A percentile compares a stretch with the other conserved stretches of the same genome.
Evolutionary conservation across 2,797 vertebrate genomes (phyloP).

Genomic region (Toxotes lorentzi): DNA sequence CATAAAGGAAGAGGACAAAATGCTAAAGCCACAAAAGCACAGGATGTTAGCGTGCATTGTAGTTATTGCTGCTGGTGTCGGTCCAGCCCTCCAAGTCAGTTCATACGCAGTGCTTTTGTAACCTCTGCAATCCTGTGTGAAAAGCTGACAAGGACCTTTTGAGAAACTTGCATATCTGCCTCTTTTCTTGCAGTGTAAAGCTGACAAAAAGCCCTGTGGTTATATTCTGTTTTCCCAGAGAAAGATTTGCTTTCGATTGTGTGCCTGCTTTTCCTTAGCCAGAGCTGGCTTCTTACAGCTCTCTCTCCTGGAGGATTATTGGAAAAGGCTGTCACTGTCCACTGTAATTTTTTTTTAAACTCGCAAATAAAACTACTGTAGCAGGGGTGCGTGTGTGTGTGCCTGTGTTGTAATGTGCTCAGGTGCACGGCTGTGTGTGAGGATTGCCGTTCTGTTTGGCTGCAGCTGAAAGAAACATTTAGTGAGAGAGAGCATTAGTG

Average conservation of each 20-base stretch:
- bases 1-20: slow-evolving; percentile 60
- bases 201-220: slow-evolving; percentile 72
- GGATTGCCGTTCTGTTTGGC: slow-evolving; percentile 51
- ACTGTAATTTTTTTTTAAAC: slow-evolving; percentile 36
- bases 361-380: slow-evolving; percentile 53
- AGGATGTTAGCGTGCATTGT: slow-evolving; percentile 70
- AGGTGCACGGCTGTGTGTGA: slow-evolving; percentile 37
- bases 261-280: slow-evolving; percentile 55
- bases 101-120: slow-evolving; percentile 73
- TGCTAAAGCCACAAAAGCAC: slow-evolving; percentile 63
- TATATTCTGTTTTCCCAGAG: slow-evolving; percentile 69
- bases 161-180: slow-evolving; percentile 70
- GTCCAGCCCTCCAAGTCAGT: slow-evolving; percentile 60
- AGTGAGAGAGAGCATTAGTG: slow-evolving; percentile 16
- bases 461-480: slow-evolving; percentile 54
- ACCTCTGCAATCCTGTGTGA: slow-evolving; percentile 72
- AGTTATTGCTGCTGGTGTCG: slow-evolving; percentile 55
- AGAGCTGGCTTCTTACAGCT: slow-evolving; percentile 61
- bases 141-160: slow-evolving; percentile 78
- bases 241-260: slow-evolving; percentile 72
- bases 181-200: slow-evolving; percentile 63
- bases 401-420: neutral
- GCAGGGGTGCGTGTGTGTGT: slow-evolving; percentile 10
- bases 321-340: slow-evolving; percentile 67
- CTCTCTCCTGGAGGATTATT: slow-evolving; percentile 69